Percentiles rank a stretch among this genome's conserved stretches.
phyloP scores from a whole-genome alignment of 2,797 vertebrate species.

The Sebastes matsubarae region DNA sequence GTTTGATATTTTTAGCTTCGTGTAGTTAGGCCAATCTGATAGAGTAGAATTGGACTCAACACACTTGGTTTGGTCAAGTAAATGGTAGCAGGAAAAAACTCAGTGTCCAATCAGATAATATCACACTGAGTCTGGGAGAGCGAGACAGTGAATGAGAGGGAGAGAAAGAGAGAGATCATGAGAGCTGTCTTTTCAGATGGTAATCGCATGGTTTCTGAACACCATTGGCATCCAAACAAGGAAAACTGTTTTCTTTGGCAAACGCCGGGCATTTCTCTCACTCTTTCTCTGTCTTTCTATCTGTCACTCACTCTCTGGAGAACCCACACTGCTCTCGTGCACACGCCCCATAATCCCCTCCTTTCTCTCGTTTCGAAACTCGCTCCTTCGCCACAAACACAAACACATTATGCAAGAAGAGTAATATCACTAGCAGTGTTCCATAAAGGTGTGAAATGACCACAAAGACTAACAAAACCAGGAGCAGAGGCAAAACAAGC shows the following conservation, averaged over 20 bases:
- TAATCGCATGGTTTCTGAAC: conserved; percentile 77
- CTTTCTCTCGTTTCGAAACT: conserved; percentile 44
- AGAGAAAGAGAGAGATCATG: conserved; percentile 30
- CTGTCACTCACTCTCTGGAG: conserved; percentile 51
- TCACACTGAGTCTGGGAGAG: conserved; percentile 30
- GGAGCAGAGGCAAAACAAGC: conserved; percentile 9
- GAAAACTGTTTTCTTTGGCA: conserved; percentile 80
- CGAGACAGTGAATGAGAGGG: conserved; percentile 15
- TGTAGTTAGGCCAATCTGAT: conserved; percentile 60
- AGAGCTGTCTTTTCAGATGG: conserved; percentile 72
- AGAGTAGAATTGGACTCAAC: conserved; percentile 36
- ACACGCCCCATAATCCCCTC: conserved; percentile 28
- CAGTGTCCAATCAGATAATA: conserved; percentile 66
- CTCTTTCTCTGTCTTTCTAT: conserved; percentile 26
- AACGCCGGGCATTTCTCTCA: conserved; percentile 39
- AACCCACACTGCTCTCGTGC: conserved; percentile 41
- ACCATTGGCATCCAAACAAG: conserved; percentile 68
- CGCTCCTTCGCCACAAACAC: conserved; percentile 37
- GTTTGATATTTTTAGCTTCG: conserved; percentile 60
- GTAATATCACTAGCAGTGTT: background rate
- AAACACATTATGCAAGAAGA: conserved; percentile 56
- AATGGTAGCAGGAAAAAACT: conserved; percentile 19
- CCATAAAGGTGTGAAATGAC: conserved; percentile 30
- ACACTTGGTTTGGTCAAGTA: conserved; percentile 41
- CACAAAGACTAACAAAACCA: conserved; percentile 15